Evolutionary conservation across 1,140 invertebrate genomes (phyloP).

Genomic region (Bathynomus jamesi): DNA sequence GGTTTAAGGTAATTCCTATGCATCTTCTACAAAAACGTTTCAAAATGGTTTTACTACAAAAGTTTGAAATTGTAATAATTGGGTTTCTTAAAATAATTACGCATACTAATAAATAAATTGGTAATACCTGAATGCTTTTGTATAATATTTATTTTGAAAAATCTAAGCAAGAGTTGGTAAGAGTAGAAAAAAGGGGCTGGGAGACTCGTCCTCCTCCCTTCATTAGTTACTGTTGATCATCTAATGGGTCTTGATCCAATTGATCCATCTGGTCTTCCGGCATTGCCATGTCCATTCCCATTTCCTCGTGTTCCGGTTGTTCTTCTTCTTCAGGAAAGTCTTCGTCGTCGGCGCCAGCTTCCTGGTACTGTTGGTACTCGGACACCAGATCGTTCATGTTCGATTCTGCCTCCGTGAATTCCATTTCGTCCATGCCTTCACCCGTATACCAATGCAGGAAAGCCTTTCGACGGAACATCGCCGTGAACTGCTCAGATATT

Average conservation of each 20-base stretch:
- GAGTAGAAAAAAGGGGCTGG: no score
- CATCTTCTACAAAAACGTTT: no score
- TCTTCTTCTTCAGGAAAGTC: slow-evolving; percentile 69
- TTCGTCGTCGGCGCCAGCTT: slow-evolving; percentile 70
- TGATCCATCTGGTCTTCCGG: neutral
- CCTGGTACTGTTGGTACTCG: slow-evolving; percentile 89
- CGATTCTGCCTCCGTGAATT: slow-evolving; percentile 62
- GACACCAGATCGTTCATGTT: slow-evolving; percentile 81
- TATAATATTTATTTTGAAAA: no score
- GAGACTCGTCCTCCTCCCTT: no score
- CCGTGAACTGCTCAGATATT: slow-evolving; percentile 71
- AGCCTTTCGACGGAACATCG: slow-evolving; percentile 85
- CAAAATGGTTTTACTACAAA: no score
- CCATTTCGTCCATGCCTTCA: slow-evolving; percentile 55
- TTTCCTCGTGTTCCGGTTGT: slow-evolving; percentile 46
- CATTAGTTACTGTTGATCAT: neutral
- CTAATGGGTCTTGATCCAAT: neutral
- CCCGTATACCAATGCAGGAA: slow-evolving; percentile 85
- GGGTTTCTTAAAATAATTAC: no score
- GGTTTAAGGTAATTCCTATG: no score
- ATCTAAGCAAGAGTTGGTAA: no score
- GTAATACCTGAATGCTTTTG: no score
- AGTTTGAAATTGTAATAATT: no score
- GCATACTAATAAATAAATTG: no score
- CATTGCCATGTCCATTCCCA: neutral